Conservation (phyloP, 2,888 invertebrate genomes). For the Abrostola triplasia region DNA sequence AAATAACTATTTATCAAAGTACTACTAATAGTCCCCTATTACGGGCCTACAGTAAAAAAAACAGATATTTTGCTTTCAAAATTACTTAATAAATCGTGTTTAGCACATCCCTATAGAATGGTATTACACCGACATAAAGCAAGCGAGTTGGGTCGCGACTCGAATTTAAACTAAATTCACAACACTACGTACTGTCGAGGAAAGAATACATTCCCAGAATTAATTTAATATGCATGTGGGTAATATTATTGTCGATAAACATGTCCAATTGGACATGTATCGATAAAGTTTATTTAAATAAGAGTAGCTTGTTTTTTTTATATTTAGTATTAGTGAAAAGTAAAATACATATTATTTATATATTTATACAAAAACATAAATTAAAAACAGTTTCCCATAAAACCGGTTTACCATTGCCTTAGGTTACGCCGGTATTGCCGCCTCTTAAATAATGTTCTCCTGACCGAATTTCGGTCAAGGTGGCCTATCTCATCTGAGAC, state of each 20-base stretch:
- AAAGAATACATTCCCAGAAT: conserved; percentile 35
- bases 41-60: too few species aligned
- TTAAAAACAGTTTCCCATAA: too few species aligned
- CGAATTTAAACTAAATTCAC: conserved; percentile 65
- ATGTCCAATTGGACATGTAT: conserved; percentile 15
- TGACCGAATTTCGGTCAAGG: too few species aligned
- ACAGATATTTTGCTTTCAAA: not conserved
- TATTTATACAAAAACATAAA: not conserved
- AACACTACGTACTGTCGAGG: conserved; percentile 47
- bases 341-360: not conserved
- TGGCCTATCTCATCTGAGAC: too few species aligned
- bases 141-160: conserved; percentile 56
- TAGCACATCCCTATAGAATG: conserved; percentile 62
- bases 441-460: too few species aligned
- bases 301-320: not conserved
- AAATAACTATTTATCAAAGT: too few species aligned
- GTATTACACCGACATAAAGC: conserved; percentile 63
- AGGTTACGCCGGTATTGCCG: too few species aligned
- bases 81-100: conserved; percentile 15
- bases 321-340: not conserved
- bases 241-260: conserved; percentile 32
- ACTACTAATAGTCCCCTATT: too few species aligned
- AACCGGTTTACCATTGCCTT: too few species aligned
- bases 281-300: not conserved
- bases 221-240: conserved; percentile 23